Base-by-base conservation (phyloP, 2,797 vertebrate genomes). In the Bradypus variegatus region DNA sequence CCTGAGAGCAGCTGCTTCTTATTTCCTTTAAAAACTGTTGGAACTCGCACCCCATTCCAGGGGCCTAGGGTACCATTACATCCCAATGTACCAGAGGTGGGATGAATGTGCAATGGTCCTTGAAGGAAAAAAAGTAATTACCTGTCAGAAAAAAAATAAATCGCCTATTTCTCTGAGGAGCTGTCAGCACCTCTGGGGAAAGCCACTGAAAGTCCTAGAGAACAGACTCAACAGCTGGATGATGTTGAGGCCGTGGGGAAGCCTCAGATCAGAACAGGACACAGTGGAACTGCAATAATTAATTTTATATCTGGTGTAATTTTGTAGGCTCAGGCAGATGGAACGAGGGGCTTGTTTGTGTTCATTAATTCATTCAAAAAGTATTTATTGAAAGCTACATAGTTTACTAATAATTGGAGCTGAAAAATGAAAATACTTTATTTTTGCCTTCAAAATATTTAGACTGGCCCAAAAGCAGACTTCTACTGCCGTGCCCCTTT, bases 211-310 rank as follows among this genome's bases (percentile, higher is more conserved):
- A 70, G 27, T 36, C 38, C 48, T 2, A 48, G 69, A 8, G 41
- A 11, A 72, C 31, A 4, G 55, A 70, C 18, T 15, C 23, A 2
- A 0, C n/a, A 1, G 3, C 38, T 10, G 19, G 8, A 3, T 12
- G 0, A 2, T 4, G 3, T 21, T 0, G 8, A 8, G 1, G 10
- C 14, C 6, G 3, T 0, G 0, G 3, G 14, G 48, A 38, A 8
- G 10, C 13, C 3, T 14, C 0, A 0, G 11, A 27, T 36, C 5
- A 53, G 27, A 12, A 25, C 8, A 8, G 14, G 72, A 31, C 0
- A 23, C 19, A 21, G 58, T 58, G 58, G 1, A 11, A 4, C 36
- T 21, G 50, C 18, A 38, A 38, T 58, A 45, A n/a, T 79, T 31
- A 23, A 2, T 6, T 58, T 82, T 38, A 53, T n/a, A 33, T 82